Evolutionary conservation across 1,140 invertebrate genomes (phyloP).

Genomic region (Colletes gigas): DNA sequence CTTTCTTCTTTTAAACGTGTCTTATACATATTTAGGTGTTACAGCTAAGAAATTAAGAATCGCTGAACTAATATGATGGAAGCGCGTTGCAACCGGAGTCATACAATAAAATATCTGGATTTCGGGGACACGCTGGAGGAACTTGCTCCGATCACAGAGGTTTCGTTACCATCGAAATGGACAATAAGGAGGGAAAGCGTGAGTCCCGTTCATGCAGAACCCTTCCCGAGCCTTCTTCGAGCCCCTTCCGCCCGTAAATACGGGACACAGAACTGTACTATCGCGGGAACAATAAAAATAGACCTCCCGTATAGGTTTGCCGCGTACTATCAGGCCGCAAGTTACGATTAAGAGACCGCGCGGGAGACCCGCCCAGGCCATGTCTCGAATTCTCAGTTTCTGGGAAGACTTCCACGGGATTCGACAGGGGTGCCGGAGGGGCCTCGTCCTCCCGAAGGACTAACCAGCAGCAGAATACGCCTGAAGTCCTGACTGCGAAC

Average conservation of each 20-base stretch:
- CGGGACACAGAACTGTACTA: constrained; percentile 42
- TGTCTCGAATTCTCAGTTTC: constrained; percentile 69
- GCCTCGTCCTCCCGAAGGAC: neutral
- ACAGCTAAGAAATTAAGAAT: no score
- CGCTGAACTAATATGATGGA: no score
- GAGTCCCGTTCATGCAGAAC: constrained; percentile 9
- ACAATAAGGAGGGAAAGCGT: constrained; percentile 15
- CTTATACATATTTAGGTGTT: no score
- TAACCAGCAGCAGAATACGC: neutral
- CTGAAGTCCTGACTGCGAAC: no score
- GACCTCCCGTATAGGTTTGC: constrained; percentile 58
- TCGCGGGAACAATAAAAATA: constrained; percentile 67
- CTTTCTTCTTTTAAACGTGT: no score
- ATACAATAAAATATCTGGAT: no score
- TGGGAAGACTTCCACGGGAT: constrained; percentile 25
- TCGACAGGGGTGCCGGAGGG: constrained; percentile 4
- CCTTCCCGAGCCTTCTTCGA: constrained; percentile 5
- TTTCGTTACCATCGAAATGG: constrained; percentile 33
- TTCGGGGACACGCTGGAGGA: neutral
- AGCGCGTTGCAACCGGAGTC: no score
- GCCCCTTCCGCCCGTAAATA: constrained; percentile 22
- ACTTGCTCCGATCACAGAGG: constrained; percentile 16
- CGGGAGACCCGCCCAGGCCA: constrained; percentile 68
- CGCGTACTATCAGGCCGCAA: constrained; percentile 65
- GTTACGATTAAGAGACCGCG: constrained; percentile 75